A percentile compares a stretch with the other conserved stretches of the same genome.
phyloP scores from a whole-genome alignment of 1,140 invertebrate genomes.

The Cryptotermes secundus region DNA sequence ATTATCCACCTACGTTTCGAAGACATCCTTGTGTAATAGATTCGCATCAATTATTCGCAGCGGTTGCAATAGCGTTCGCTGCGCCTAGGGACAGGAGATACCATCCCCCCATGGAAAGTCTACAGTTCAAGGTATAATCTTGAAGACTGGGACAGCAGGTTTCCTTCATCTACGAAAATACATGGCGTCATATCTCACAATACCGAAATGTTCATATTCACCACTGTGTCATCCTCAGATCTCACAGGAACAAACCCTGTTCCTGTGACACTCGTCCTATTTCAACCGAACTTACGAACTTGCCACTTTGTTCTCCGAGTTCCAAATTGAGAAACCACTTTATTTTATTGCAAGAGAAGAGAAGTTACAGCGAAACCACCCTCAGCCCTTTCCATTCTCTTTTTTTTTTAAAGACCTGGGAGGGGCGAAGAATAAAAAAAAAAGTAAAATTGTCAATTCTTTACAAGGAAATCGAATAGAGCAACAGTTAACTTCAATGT shows the following conservation, averaged over 20 bases:
- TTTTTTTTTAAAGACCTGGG: not conserved
- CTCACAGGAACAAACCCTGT: not conserved
- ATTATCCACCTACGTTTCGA: too few species aligned
- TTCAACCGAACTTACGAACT: not conserved
- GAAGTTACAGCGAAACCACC: not conserved
- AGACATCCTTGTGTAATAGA: too few species aligned
- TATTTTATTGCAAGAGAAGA: not conserved
- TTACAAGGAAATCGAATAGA: not conserved
- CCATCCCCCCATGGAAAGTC: too few species aligned
- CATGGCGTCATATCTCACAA: too few species aligned
- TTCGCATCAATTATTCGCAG: too few species aligned
- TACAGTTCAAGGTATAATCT: too few species aligned
- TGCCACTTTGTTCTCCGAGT: not conserved
- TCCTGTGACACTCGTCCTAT: not conserved
- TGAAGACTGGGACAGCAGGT: too few species aligned
- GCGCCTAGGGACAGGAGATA: too few species aligned
- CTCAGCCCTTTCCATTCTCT: not conserved
- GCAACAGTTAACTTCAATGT: not conserved
- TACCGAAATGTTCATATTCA: too few species aligned
- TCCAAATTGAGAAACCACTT: not conserved
- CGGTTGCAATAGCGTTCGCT: too few species aligned
- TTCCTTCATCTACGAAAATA: too few species aligned
- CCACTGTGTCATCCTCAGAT: too few species aligned
- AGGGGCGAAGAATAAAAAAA: not conserved
- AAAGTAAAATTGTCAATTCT: not conserved